These are phyloP conservation scores for Polyploca ridens DNA, from an alignment of 2,888 invertebrate genomes.

Conservation along the genomic window DNA sequence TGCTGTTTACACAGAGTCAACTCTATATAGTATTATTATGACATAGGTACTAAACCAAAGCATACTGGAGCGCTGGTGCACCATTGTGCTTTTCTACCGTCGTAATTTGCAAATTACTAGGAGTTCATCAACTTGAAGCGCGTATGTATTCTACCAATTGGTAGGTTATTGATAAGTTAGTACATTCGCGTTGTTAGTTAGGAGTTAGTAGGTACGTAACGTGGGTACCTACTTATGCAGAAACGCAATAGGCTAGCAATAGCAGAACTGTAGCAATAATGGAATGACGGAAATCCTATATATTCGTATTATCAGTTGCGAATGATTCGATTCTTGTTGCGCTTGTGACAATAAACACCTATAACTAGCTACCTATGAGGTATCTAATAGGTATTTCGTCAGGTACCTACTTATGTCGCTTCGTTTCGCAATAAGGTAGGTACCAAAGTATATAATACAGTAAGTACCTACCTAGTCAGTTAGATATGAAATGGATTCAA, in stretches of 20 bases:
- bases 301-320: slow-evolving; percentile 22
- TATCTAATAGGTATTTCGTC: no score
- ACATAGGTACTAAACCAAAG: background rate
- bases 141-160: no score
- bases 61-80: background rate
- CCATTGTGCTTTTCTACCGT: background rate
- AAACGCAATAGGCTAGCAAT: slow-evolving; percentile 24
- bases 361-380: no score
- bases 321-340: no score
- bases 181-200: no score
- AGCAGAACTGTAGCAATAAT: slow-evolving; percentile 2
- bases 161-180: no score
- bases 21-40: background rate
- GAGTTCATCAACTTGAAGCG: no score
- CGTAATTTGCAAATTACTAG: no score
- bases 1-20: background rate
- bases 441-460: background rate
- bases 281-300: slow-evolving; percentile 7
- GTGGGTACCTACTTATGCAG: slow-evolving; percentile 1
- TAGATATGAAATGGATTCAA: background rate
- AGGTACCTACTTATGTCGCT: background rate
- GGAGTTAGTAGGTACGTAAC: no score
- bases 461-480: no score
- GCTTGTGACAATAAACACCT: no score
- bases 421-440: background rate